Evolutionary conservation across 2,797 vertebrate species (phyloP), one percentile per base, ranked within the genome.

Genomic region (Periophthalmus magnuspinnatus): DNA sequence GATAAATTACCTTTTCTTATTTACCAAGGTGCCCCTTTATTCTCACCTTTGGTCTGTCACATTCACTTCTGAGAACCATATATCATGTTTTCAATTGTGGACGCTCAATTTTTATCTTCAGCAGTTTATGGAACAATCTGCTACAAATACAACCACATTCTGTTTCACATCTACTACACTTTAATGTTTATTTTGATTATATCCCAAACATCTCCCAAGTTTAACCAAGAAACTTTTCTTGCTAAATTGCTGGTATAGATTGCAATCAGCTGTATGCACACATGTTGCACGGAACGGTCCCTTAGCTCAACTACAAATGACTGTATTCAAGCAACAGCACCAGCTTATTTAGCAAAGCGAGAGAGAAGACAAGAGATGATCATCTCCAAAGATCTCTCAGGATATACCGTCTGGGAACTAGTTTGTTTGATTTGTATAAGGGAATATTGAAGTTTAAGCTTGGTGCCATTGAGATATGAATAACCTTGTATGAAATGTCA

Each of bases 71-170:
- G 19, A 61, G 36, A 21, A 7, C n/a, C 11, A 41, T 61, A 41
- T 22, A 22, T 61, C 91, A 91, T 69, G 54, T 61, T 79, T 41
- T 67, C 76, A 86, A 74, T 75, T 57, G 55, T 48, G 70, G 75
- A 79, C 78, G 41, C 68, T 76, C 67, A 74, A 56, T 67, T 55
- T 80, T 77, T 68, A 87, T 88, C 81, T 70, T 70, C 82, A 80
- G 81, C 71, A 84, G 73, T 34, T 72, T 84, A 80, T 83, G 74
- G 86, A 90, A 78, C 61, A 83, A 72, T 72, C 84, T 87, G 84
- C 80, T 61, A 52, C 65, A 7, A 63, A 70, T 32, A 69, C 75
- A 10, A 11, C 68, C 75, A 71, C 60, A 76, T 62, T 28, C 77
- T 55, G 32, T 81, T 81, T 83, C 76, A 72, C 78, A 69, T 67